phyloP scores from a whole-genome alignment of 2,113 vertebrate genomes.

The Willisornis vidua region DNA sequence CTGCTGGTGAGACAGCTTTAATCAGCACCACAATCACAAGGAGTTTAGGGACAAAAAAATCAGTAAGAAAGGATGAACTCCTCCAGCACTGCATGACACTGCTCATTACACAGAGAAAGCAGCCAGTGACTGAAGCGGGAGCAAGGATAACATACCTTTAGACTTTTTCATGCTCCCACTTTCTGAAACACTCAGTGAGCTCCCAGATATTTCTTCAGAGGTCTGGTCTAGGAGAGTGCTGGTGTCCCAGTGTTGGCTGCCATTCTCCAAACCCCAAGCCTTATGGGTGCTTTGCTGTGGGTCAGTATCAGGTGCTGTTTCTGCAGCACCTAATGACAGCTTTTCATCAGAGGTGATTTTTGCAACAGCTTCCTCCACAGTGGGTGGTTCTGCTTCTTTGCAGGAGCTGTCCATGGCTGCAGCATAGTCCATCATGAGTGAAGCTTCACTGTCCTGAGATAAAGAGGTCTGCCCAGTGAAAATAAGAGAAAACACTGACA shows the following conservation, averaged over 20 bases:
- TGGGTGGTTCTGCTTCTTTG: conserved; percentile 62
- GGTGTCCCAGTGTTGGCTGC: conserved; percentile 75
- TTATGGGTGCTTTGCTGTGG: conserved; percentile 39
- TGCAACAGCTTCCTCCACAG: not conserved
- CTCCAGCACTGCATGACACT: not conserved
- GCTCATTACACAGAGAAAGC: rapidly evolving
- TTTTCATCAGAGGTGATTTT: conserved; percentile 15
- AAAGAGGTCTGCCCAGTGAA: conserved; percentile 68
- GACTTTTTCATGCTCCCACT: conserved; percentile 83
- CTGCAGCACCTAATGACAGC: not conserved
- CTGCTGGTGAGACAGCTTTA: not conserved
- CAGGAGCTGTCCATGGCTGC: conserved; percentile 87
- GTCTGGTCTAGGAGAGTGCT: conserved; percentile 75
- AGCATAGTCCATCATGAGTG: conserved; percentile 89
- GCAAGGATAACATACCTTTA: conserved; percentile 80
- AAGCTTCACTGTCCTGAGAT: conserved; percentile 87
- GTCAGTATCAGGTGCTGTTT: not conserved
- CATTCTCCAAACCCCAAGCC: conserved; percentile 64
- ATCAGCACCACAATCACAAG: not conserved
- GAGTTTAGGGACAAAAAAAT: not conserved
- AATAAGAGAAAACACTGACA: not conserved
- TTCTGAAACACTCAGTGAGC: conserved; percentile 89
- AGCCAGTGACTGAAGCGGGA: not conserved
- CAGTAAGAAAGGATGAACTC: not conserved
- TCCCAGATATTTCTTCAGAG: conserved; percentile 81